Evolutionary conservation across 2,113 vertebrate genomes (phyloP).

Genomic region (Pampusana beccarii): DNA sequence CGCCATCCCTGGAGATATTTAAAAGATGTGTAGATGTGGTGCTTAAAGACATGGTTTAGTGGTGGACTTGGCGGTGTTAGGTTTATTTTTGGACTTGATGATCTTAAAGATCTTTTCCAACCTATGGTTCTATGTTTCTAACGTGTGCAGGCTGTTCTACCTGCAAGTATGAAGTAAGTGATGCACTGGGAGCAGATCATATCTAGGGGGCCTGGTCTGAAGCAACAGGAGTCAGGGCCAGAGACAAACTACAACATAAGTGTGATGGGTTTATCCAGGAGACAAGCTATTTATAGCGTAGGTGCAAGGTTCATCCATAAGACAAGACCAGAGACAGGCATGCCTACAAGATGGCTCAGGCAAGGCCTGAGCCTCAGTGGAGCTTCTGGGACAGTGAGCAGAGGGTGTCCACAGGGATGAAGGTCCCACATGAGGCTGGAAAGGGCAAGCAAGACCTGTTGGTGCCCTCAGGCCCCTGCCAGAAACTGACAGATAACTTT

Average conservation of each 20-base stretch:
- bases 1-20: not conserved
- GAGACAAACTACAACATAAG: not conserved
- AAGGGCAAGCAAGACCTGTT: not conserved
- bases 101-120: not conserved
- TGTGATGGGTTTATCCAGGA: not conserved
- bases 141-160: not conserved
- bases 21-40: fast-evolving
- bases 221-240: not conserved
- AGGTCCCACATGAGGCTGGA: not conserved
- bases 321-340: not conserved
- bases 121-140: not conserved
- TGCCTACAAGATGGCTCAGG: not conserved
- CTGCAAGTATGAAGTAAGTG: not conserved
- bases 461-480: not conserved
- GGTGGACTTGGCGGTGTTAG: not conserved
- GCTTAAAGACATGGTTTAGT: not conserved
- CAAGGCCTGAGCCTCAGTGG: not conserved
- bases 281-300: not conserved
- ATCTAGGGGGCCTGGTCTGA: not conserved
- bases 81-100: not conserved
- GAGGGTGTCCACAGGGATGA: not conserved
- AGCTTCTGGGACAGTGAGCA: not conserved
- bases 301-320: not conserved
- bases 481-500: not conserved
- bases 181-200: not conserved